A percentile compares a stretch with the other conserved stretches of the same genome.
Conservation (phyloP, 1,140 invertebrate species). For the Heliothis virescens region DNA sequence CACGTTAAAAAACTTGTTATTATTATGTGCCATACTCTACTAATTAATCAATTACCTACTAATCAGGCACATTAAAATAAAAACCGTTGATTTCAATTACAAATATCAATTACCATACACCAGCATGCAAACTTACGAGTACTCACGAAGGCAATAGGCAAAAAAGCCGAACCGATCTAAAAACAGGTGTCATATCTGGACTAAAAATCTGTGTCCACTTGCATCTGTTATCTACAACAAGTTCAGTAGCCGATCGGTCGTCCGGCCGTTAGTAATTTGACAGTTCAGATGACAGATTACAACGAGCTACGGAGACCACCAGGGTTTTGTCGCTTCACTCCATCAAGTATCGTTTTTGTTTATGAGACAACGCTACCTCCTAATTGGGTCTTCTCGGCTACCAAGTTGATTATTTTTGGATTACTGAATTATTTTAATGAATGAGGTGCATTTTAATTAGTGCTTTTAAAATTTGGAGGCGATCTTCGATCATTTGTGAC, state of each 20-base stretch:
- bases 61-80: no score
- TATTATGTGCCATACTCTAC: background rate
- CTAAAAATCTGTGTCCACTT: constrained; percentile 56
- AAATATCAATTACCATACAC: no score
- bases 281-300: constrained; percentile 85
- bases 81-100: no score
- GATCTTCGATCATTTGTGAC: constrained; percentile 22
- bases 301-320: constrained; percentile 76
- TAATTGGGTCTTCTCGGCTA: constrained; percentile 72
- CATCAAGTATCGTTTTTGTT: constrained; percentile 78
- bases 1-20: no score
- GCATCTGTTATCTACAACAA: constrained; percentile 81
- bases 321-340: constrained; percentile 72
- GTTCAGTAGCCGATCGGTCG: constrained; percentile 84
- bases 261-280: constrained; percentile 85
- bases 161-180: background rate
- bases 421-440: constrained; percentile 18
- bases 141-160: constrained; percentile 36
- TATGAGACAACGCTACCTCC: constrained; percentile 73
- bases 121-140: no score
- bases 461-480: background rate
- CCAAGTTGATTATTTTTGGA: constrained; percentile 61
- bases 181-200: constrained; percentile 17
- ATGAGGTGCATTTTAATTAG: constrained; percentile 26
- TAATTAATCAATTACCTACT: background rate